Evolutionary conservation across 2,797 vertebrate genomes (phyloP), one percentile per base, ranked within the genome.

Genomic region (Gallinago stenura): DNA sequence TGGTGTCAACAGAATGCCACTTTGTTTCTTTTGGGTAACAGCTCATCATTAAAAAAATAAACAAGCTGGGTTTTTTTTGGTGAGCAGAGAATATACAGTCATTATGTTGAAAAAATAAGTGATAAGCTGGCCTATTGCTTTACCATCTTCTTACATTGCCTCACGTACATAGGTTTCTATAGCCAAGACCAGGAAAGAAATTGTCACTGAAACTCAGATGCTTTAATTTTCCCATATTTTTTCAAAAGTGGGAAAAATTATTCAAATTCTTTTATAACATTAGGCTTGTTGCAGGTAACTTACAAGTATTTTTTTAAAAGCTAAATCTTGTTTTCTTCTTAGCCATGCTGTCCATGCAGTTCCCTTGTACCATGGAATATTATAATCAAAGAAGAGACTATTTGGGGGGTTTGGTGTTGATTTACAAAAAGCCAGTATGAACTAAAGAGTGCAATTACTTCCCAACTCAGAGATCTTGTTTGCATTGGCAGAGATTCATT

Each of bases 1-100:
- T 98, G 98, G 97, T 97, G 96, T 97, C 97, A 97, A 98, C 97
- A 98, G 97, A 98, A 98, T 97, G 97, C 89, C 95, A 98, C 97
- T 98, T 98, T 97, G 96, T 97, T 98, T 98, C 97, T 97, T 94
- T 96, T 91, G 96, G 95, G 95, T 97, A 98, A 94, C 96, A 96
- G 95, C 90, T 97, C 96, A 92, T 97, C 93, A 96, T 97, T 97
- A 97, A 98, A 97, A 95, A 97, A 97, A 97, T 96, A 97, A 98
- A 96, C 95, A 97, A 82, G 78, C 84, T 97, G 91, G 25, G 0
- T n/a, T 95, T 97, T 97, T 96, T 96, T 95, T 87, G n/a, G 92
- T 96, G 78, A 95, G 94, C 82, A 90, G 76, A 87, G 77, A 92
- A 87, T 93, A 94, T 86, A 91, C 86, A 97, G 80, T 95, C 82